Percentiles rank a stretch among this genome's conserved stretches.
Evolutionary conservation across 2,113 vertebrate species (phyloP).

Genomic region (Ptilonorhynchus violaceus): DNA sequence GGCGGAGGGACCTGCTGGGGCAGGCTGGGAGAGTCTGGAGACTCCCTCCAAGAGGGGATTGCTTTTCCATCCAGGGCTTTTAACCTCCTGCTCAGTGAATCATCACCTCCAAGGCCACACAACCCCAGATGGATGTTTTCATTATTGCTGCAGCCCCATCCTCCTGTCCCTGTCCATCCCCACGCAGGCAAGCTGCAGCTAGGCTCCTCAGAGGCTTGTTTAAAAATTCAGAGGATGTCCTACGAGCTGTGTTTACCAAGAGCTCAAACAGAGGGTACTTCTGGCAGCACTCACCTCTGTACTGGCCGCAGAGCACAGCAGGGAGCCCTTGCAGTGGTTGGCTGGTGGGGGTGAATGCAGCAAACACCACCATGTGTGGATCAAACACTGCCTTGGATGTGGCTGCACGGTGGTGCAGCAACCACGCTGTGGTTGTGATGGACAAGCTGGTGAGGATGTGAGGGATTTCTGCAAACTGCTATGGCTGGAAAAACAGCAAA

Average conservation of each 20-base stretch:
- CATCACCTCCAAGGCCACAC: background rate
- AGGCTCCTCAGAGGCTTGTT: background rate
- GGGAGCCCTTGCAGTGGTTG: background rate
- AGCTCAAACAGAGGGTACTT: background rate
- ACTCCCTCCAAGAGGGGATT: fast-evolving
- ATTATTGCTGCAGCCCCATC: background rate
- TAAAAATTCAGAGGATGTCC: background rate
- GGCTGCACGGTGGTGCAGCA: too few relatives aligned
- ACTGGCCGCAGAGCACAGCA: background rate
- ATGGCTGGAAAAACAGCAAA: background rate
- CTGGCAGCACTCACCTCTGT: fast-evolving
- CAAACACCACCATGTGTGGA: fast-evolving
- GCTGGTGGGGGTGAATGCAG: background rate
- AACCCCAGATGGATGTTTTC: background rate
- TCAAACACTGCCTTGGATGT: background rate
- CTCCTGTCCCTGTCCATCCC: background rate
- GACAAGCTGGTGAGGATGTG: background rate
- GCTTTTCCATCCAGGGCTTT: background rate
- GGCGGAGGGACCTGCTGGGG: background rate
- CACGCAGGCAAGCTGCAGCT: fast-evolving
- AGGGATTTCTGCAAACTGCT: background rate
- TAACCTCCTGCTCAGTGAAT: background rate
- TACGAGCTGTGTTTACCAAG: background rate
- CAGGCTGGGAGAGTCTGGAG: fast-evolving
- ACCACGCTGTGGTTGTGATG: too few relatives aligned